Base-by-base conservation (phyloP, 2,888 invertebrate genomes). In the Tetrapedia diversipes region DNA sequence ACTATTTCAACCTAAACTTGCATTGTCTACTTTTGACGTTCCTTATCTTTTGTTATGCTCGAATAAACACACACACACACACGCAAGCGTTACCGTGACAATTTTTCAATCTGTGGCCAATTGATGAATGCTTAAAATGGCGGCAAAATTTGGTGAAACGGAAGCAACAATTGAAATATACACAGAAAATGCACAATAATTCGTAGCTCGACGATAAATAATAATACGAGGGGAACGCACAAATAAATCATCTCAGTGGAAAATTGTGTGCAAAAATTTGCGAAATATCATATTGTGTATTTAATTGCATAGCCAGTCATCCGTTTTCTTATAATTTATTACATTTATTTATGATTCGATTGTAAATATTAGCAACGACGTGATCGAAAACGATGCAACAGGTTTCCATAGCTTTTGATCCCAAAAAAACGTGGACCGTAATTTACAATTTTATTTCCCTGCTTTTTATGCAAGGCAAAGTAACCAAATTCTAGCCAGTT, bases 11-110 rank as follows among this genome's bases (percentile, higher is more conserved):
- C 57, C 37, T 24, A 51, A 74, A 59, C 74, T 45, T 27, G n/a
- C 32, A 54, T 72, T 54, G 53, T 47, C 53, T 60, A 57, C 60
- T 68, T 60, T 45, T 22, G 27, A 24, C 57, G 32, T 63, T 24
- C 29, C 63, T n/a, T 71, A 64, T 71, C 72, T 65, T 34, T 32
- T 24, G 39, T 65, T 65, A 65, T 65, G 47, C 64, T 64, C 24
- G 57, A 72, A 59, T 74, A 72, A 74, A 72, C 74, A 57, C 63
- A 34, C 10, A 37, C n/a, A n/a, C n/a, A n/a, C 37, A 49, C n/a
- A n/a, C n/a, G n/a, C 24, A 27, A 27, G 10, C 14, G 29, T 61
- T 24, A 24, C 27, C 11, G 41, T 32, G 34, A 47, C 43, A n/a
- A 47, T 56, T 71, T 71, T 49, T 37, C 47, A 57, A 71, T 43